Evolutionary conservation across 1,140 invertebrate species (phyloP), one percentile per base, ranked within the genome.

Genomic region (Drosophila tropicalis): DNA sequence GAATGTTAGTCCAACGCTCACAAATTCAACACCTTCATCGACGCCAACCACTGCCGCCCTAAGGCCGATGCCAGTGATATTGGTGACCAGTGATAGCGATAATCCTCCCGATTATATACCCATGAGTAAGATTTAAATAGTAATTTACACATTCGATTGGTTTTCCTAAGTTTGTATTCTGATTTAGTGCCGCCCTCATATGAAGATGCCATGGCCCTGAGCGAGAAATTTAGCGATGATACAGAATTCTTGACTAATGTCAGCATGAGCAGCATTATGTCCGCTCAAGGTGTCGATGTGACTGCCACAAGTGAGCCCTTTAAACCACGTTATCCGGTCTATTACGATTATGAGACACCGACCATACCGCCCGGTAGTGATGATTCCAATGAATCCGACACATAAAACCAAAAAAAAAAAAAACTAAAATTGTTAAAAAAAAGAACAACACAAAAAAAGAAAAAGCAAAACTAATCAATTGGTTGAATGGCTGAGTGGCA

Each of bases 331-430:
- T 91, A 91, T 81, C 90, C 90, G 67, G 90, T 91, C 76, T 91
- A 91, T 86, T 91, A 91, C 76, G 87, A 91, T 65, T 91, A 91
- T 72, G 90, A 91, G 79, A 91, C 90, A 77, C 90, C 90, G 74
- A 90, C 85, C 75, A 91, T 91, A 91, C 90, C 90, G 87, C 90
- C 90, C 87, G 90, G 90, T 91, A 91, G 90, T 90, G 90, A 91
- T 89, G 90, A 91, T 90, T 90, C 87, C 67, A 90, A 83, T 89
- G 84, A 87, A 89, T 89, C 84, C 84, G 84, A 87, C 80, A 87
- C 80, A 77, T 87, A 87, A 86, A 72, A 63, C 66, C 66, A 68
- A 74, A 65, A 69, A 60, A 72, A 69, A 60, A 72, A 29, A 79
- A 69, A 68, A 72, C 64, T 10, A 17, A 75, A 74, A 60, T 70